Evolutionary conservation across 2,888 invertebrate genomes (phyloP), one percentile per base, ranked within the genome.

Genomic region (Amblyteles armatorius): DNA sequence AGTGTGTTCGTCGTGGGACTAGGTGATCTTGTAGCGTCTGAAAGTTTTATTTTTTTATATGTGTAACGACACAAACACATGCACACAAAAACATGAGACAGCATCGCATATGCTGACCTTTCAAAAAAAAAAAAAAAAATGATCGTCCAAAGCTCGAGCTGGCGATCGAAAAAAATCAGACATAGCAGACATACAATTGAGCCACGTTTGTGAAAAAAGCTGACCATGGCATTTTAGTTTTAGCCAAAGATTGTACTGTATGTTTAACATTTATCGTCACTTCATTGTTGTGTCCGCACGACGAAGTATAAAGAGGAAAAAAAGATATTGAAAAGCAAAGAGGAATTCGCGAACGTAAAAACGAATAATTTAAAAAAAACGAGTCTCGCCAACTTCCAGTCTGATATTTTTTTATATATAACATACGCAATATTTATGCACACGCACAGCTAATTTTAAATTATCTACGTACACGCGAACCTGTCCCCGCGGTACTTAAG

Each of bases 31-130:
- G 79, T 79, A 83, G 78, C 82, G 67, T 86, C 87, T 87, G 44
- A 87, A 87, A 87, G 79, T 83, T 79, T 83, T 81, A 86, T 86
- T 86, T 87, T 76, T 87, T 87, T 84, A 84, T 86, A 86, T 84
- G 68, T 79, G 11, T 44, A 74, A 71, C 36, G 29, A 63, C 29
- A 63, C 60, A 63, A 29, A n/a, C 57, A 60, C 36, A 36, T 48
- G 11, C 6, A 36, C 36, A 22, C 4, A 19, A 29, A 65, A 26
- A 50, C 63, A 65, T 3, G 1, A 48, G 48, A 48, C 44, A 9
- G 19, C 26, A n/a, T 11, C 40, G 40, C 36, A 40, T 36, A 67
- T 11, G 33, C 19, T 36, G 36, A 16, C 19, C 19, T 19, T 71
- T 71, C 33, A 9, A 36, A 48, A 48, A 48, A 48, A 13, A 48